These are phyloP conservation scores for Passer domesticus DNA, from an alignment of 2,113 vertebrate species.

Conservation along the genomic window DNA sequence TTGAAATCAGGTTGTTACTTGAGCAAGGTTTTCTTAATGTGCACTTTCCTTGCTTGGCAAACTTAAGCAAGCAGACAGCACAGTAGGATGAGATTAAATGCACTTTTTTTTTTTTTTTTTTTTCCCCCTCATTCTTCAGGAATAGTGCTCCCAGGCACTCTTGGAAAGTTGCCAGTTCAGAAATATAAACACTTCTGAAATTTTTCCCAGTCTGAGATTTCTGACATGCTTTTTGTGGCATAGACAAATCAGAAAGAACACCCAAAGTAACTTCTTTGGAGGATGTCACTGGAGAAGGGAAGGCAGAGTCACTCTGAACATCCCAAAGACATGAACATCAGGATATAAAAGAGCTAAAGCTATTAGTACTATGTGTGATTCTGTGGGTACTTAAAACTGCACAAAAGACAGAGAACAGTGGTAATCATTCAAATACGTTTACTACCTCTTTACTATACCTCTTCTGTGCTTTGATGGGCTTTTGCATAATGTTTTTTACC, in stretches of 20 bases:
- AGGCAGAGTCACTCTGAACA: not conserved
- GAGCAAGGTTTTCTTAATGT: not conserved
- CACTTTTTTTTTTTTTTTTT: not conserved
- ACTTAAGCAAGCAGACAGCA: not conserved
- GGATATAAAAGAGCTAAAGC: not conserved
- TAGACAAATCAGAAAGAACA: not conserved
- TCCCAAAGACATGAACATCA: rapidly evolving
- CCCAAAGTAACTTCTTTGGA: not conserved
- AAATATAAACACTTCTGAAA: not conserved
- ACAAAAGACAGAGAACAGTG: not conserved
- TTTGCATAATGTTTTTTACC: not conserved
- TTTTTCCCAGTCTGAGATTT: not conserved
- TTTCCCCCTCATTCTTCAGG: not conserved
- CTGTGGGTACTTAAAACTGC: not conserved
- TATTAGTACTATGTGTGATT: not conserved
- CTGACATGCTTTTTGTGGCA: not conserved
- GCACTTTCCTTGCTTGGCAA: not conserved
- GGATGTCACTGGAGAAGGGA: not conserved
- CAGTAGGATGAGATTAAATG: not conserved
- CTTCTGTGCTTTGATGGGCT: not conserved
- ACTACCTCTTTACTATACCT: not conserved
- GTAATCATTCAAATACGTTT: not conserved
- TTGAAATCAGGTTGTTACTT: not conserved
- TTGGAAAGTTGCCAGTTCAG: not conserved
- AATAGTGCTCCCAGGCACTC: not conserved